A percentile compares a stretch with the other conserved stretches of the same genome.
Evolutionary conservation across 2,888 invertebrate species (phyloP).

Genomic region (Pristionchus japonicus): DNA sequence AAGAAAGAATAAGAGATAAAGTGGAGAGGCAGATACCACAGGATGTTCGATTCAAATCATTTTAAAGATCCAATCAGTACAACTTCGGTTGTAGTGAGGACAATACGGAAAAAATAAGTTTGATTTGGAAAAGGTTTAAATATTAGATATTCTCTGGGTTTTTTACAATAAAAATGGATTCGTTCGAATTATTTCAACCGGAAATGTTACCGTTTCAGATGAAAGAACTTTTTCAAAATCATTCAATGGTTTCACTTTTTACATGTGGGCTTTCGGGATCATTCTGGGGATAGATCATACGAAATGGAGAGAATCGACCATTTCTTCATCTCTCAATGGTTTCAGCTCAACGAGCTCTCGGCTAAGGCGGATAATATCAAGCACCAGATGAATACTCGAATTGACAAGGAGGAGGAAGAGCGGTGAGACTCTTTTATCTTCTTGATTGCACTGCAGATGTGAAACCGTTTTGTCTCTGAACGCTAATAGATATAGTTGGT

Average conservation of each 20-base stretch:
- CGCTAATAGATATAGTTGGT: not conserved
- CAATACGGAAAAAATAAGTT: no score
- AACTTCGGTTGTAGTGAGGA: no score
- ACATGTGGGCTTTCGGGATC: not conserved
- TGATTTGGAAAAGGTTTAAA: no score
- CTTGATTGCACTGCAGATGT: not conserved
- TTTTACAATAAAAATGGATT: no score
- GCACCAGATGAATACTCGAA: slow-evolving; percentile 68
- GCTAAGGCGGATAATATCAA: slow-evolving; percentile 73
- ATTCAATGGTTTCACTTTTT: not conserved
- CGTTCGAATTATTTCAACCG: no score
- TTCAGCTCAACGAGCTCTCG: slow-evolving; percentile 72
- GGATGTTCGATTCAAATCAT: slow-evolving; percentile 59
- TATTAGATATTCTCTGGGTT: no score
- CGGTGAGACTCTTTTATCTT: slow-evolving; percentile 52
- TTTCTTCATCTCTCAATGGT: slow-evolving; percentile 23
- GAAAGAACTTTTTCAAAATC: no score
- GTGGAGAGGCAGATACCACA: slow-evolving; percentile 74
- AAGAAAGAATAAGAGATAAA: slow-evolving; percentile 71
- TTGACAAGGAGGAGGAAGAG: slow-evolving; percentile 74
- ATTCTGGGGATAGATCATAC: not conserved
- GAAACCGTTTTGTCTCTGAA: not conserved
- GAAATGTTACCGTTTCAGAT: no score
- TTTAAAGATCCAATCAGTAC: no score
- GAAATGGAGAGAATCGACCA: not conserved